Percentiles rank a stretch among this genome's conserved stretches.
These are phyloP conservation scores for Drosophila funebris DNA, from an alignment of 1,140 invertebrate species.

Conservation along the genomic window DNA sequence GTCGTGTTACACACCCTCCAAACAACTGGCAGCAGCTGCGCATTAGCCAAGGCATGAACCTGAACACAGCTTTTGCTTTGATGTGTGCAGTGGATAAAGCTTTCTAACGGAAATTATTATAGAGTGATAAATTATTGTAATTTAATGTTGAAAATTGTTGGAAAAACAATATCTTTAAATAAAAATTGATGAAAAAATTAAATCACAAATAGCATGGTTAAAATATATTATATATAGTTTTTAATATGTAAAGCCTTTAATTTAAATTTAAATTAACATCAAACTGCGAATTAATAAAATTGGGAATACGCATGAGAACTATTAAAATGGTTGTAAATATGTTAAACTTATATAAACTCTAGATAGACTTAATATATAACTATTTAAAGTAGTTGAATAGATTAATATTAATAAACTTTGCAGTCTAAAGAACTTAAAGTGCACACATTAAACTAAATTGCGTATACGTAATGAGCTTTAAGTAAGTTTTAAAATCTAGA, in stretches of 20 bases:
- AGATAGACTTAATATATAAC: too few species aligned
- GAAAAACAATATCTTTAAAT: background rate
- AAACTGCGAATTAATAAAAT: too few species aligned
- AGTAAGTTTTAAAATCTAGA: background rate
- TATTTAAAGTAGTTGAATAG: too few species aligned
- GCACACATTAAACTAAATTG: background rate
- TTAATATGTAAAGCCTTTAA: too few species aligned
- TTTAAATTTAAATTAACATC: too few species aligned
- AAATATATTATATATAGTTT: background rate
- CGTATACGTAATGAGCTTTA: background rate
- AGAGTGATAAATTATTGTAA: background rate
- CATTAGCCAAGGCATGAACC: conserved; percentile 29
- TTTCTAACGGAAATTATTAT: conserved; percentile 10
- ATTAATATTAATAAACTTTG: background rate
- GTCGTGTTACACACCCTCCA: background rate
- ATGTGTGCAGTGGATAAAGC: background rate
- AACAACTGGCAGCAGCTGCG: background rate
- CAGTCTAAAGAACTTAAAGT: background rate
- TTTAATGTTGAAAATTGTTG: background rate
- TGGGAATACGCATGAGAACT: too few species aligned
- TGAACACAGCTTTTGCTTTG: background rate
- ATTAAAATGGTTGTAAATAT: too few species aligned
- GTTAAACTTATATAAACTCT: too few species aligned
- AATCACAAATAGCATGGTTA: background rate
- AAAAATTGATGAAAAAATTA: background rate